phyloP scores from a whole-genome alignment of 2,797 vertebrate species.

The Anas flavirostris region DNA sequence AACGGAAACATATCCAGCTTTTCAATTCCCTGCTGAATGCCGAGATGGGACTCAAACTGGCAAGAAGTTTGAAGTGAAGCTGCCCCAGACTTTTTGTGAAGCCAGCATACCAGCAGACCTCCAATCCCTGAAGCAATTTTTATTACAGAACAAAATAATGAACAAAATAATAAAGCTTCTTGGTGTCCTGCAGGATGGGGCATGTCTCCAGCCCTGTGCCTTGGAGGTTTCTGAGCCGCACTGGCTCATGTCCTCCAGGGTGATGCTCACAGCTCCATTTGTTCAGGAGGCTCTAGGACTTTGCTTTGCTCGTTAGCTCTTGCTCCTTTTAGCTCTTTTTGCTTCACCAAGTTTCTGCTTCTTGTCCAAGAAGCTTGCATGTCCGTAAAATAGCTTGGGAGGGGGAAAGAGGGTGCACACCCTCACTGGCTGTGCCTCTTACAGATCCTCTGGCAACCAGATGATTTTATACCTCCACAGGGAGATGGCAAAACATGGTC shows the following conservation, averaged over 20 bases:
- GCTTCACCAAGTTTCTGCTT: background rate
- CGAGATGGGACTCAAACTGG: slow-evolving; percentile 47
- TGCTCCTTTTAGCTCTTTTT: background rate
- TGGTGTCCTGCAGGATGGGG: background rate
- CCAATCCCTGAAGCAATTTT: slow-evolving; percentile 41
- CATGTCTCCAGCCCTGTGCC: background rate
- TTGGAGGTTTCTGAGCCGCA: background rate
- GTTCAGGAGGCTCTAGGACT: background rate
- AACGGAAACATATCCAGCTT: slow-evolving; percentile 44
- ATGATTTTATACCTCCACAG: background rate
- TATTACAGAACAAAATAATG: slow-evolving; percentile 43
- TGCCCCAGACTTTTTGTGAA: slow-evolving; percentile 48
- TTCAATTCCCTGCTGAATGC: slow-evolving; percentile 23
- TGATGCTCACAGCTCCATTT: background rate
- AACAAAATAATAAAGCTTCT: background rate
- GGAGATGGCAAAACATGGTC: background rate
- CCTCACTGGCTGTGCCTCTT: background rate
- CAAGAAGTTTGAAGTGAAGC: slow-evolving; percentile 31
- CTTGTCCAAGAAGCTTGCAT: background rate
- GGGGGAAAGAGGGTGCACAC: background rate
- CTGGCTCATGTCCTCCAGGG: background rate
- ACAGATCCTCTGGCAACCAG: background rate
- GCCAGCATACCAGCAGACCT: slow-evolving; percentile 59
- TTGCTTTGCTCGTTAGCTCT: background rate
- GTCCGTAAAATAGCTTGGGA: background rate